Evolutionary conservation across 1,140 invertebrate genomes (phyloP), one percentile per base, ranked within the genome.

Genomic region (Teleopsis dalmanni): DNA sequence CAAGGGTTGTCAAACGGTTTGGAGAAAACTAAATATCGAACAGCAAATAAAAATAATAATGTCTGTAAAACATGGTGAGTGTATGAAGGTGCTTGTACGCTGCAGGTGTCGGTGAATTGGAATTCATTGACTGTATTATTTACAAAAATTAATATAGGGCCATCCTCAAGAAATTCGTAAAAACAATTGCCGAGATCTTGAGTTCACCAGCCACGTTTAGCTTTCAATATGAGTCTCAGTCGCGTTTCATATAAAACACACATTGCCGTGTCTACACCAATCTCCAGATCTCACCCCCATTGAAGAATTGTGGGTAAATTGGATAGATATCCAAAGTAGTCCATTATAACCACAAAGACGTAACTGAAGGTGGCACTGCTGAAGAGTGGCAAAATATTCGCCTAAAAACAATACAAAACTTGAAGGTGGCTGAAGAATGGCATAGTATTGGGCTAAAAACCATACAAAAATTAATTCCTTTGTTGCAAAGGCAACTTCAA

Each of bases 1-100:
- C 13, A 34, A 53, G 18, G 33, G 55, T 14, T 26, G 37, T 9
- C 10, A 11, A 25, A 31, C 7, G 6, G 36, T 40, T n/a, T 51
- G 48, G 49, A 36, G 53, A 47, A 56, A 51, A 42, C 21, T 31
- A 29, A 48, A 48, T 22, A 44, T 29, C 11, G 45, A 29, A 25
- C 19, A 47, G 1, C 3, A 54, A 29, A 23, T 40, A 29, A 51
- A 54, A 37, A 10, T 50, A 14, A 13, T 11, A 10, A 9, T 47
- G 9, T 53, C 51, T 37, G 41, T 50, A 2, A 53, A 53, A 13
- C 43, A 47, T 50, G 52, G 47, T 22, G 42, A 69, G 71, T 57
- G 57, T 67, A 7, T 72, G 68, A 62, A 65, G 57, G 7, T 60
- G 54, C 37, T 59, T 72, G 45, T 46, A 54, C 10, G 29, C 46